phyloP scores from a whole-genome alignment of 2,888 invertebrate species.

The Campoletis raptor region DNA sequence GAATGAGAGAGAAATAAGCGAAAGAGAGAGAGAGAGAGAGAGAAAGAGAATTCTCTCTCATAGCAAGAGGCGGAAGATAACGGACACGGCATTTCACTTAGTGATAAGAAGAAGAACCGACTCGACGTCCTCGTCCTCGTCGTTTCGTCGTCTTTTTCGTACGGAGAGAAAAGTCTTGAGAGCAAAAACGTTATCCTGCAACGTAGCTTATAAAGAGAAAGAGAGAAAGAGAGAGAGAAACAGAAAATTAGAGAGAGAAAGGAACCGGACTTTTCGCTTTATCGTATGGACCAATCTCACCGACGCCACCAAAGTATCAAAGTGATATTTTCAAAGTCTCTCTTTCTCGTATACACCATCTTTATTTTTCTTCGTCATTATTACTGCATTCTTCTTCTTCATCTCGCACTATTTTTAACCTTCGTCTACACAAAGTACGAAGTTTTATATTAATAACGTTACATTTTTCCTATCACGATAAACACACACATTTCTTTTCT shows the following conservation, averaged over 20 bases:
- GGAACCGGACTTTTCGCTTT: slow-evolving; percentile 73
- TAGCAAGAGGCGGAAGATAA: slow-evolving; percentile 78
- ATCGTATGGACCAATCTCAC: slow-evolving; percentile 80
- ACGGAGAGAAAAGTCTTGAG: slow-evolving; percentile 66
- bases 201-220: slow-evolving; percentile 37
- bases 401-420: slow-evolving; percentile 24
- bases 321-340: slow-evolving; percentile 67
- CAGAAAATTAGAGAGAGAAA: slow-evolving; percentile 52
- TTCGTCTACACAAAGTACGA: neutral
- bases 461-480: neutral
- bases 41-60: slow-evolving; percentile 28
- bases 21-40: neutral
- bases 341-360: slow-evolving; percentile 33
- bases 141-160: slow-evolving; percentile 69
- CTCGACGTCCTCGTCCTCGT: slow-evolving; percentile 71
- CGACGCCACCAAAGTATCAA: slow-evolving; percentile 76
- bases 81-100: slow-evolving; percentile 85
- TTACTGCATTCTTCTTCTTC: slow-evolving; percentile 39
- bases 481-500: neutral
- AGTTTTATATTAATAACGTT: neutral
- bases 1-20: slow-evolving; percentile 70
- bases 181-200: slow-evolving; percentile 52
- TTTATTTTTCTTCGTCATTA: slow-evolving; percentile 43
- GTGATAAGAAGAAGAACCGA: slow-evolving; percentile 82
- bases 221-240: slow-evolving; percentile 16